A percentile compares a stretch with the other conserved stretches of the same genome.
Conservation (phyloP, 1,140 invertebrate species). For the Drosophila repleta region DNA sequence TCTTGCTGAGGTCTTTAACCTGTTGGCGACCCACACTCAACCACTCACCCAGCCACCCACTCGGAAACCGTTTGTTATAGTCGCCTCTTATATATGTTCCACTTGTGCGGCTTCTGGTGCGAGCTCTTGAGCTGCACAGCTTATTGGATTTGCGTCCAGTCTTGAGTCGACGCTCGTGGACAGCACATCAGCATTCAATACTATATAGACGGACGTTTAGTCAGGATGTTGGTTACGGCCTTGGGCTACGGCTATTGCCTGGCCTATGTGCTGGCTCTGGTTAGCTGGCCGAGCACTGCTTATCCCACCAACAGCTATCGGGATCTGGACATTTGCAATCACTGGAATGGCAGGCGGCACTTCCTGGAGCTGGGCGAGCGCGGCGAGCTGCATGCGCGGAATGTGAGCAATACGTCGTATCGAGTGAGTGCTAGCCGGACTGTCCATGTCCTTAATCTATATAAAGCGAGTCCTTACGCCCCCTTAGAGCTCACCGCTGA, state of each 20-base stretch:
- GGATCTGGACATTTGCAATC: conserved; percentile 87
- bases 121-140: conserved; percentile 29
- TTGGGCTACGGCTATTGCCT: conserved; percentile 66
- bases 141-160: conserved; percentile 76
- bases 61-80: conserved; percentile 3
- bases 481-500: conserved; percentile 66
- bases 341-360: conserved; percentile 86
- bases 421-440: conserved; percentile 52
- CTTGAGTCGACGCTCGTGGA: conserved; percentile 47
- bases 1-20: conserved; percentile 68
- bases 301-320: conserved; percentile 77
- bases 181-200: conserved; percentile 28
- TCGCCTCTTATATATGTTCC: conserved; percentile 41
- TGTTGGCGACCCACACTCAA: no score
- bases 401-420: conserved; percentile 84
- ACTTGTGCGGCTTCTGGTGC: conserved; percentile 64
- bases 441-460: neutral
- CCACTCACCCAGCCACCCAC: conserved; percentile 16
- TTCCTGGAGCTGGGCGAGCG: conserved; percentile 87
- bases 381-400: conserved; percentile 86
- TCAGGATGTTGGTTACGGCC: conserved; percentile 45
- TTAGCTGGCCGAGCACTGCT: conserved; percentile 48
- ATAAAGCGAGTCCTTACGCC: neutral
- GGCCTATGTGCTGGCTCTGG: conserved; percentile 50
- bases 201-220: conserved; percentile 7